Conservation (phyloP, 2,888 invertebrate genomes). For the Argyresthia albistria region DNA sequence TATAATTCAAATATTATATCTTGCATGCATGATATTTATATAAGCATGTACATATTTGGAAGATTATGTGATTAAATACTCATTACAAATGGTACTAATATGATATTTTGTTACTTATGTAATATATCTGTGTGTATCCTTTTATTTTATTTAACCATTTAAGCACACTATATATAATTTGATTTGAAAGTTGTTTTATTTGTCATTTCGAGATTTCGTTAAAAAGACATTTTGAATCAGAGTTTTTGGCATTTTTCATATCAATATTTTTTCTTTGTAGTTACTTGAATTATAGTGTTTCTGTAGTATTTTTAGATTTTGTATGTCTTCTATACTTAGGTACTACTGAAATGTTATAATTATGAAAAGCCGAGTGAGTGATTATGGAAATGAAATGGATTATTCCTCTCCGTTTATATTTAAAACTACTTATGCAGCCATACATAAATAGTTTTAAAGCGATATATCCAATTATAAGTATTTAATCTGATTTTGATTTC, state of each 20-base stretch:
- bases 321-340: no score
- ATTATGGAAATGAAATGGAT: background rate
- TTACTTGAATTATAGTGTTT: no score
- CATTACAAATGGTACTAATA: background rate
- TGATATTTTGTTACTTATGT: background rate
- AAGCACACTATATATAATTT: no score
- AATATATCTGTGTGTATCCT: no score
- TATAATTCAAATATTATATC: background rate
- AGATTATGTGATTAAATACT: conserved; percentile 38
- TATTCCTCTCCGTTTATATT: background rate
- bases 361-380: background rate
- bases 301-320: no score
- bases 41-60: conserved; percentile 23
- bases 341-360: no score
- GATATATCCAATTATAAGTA: background rate
- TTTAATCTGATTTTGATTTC: background rate
- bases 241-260: no score
- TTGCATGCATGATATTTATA: background rate
- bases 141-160: no score
- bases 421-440: conserved; percentile 18
- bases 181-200: no score
- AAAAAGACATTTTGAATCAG: background rate
- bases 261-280: no score
- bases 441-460: conserved; percentile 10
- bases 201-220: no score